Evolutionary conservation across 2,113 vertebrate genomes (phyloP).

Genomic region (Eublepharis macularius): DNA sequence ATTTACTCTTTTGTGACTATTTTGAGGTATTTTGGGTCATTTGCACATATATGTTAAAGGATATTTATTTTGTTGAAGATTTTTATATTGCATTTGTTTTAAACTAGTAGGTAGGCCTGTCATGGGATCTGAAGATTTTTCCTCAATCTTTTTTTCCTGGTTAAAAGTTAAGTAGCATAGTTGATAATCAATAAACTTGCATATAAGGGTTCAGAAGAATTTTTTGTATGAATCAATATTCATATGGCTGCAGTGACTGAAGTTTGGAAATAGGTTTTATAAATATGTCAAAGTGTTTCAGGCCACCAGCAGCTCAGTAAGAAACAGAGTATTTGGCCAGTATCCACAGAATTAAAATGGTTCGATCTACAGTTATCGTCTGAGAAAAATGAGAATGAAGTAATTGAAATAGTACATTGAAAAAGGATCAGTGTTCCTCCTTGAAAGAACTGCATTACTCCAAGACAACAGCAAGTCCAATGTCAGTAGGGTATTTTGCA

Average conservation of each 20-base stretch:
- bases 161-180: conserved; percentile 23
- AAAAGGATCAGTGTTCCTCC: conserved; percentile 25
- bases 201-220: conserved; percentile 13
- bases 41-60: too few relatives aligned
- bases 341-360: background rate
- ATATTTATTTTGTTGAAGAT: too few relatives aligned
- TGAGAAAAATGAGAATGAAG: conserved; percentile 44
- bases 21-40: too few relatives aligned
- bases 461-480: background rate
- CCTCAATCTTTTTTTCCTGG: too few relatives aligned
- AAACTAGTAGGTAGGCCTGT: too few relatives aligned
- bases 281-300: background rate
- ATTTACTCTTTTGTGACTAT: too few relatives aligned
- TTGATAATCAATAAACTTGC: conserved; percentile 40
- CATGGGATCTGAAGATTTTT: too few relatives aligned
- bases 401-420: background rate
- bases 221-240: conserved; percentile 19
- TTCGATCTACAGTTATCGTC: conserved; percentile 30
- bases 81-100: too few relatives aligned
- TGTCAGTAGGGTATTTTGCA: conserved; percentile 19
- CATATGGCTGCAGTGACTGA: background rate
- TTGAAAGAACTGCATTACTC: conserved; percentile 33
- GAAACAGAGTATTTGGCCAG: conserved; percentile 28
- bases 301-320: background rate
- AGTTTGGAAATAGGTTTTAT: conserved; percentile 28